Percentiles rank a stretch among this genome's conserved stretches.
Evolutionary conservation across 2,113 vertebrate species (phyloP).

Genomic region (Gracilinanus agilis): DNA sequence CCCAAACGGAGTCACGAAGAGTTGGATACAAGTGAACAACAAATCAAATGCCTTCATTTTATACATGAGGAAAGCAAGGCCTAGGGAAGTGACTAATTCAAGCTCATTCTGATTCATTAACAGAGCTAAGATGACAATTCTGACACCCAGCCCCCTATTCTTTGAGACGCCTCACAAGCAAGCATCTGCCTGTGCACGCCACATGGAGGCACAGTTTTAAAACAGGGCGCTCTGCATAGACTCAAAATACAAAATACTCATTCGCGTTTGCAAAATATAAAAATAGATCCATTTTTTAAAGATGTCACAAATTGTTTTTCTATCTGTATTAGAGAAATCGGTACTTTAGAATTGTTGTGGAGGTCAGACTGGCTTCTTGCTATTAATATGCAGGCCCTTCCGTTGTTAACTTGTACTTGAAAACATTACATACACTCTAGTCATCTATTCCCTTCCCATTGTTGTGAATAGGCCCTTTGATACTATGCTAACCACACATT

Average conservation of each 20-base stretch:
- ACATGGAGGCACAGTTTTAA: not conserved
- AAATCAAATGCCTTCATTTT: not conserved
- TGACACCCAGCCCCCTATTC: not conserved
- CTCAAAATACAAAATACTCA: not conserved
- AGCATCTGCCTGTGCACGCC: not conserved
- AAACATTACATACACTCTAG: constrained; percentile 55
- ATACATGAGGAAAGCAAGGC: not conserved
- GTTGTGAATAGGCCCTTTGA: constrained; percentile 81
- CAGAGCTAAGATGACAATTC: not conserved
- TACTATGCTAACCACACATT: constrained; percentile 73
- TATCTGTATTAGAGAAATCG: not conserved
- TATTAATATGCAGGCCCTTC: constrained; percentile 15
- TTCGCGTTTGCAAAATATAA: not conserved
- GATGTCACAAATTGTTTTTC: not conserved
- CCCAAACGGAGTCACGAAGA: no score
- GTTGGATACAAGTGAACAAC: no score
- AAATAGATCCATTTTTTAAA: not conserved
- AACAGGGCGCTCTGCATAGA: not conserved
- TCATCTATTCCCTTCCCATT: constrained; percentile 72
- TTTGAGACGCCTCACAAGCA: no score
- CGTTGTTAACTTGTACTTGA: constrained; percentile 70
- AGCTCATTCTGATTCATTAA: not conserved
- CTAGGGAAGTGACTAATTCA: not conserved
- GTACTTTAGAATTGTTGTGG: constrained; percentile 43
- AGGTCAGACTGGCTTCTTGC: constrained; percentile 64